Evolutionary conservation across 2,888 invertebrate species (phyloP), one percentile per base, ranked within the genome.

Genomic region (Andrena chrysosceles): DNA sequence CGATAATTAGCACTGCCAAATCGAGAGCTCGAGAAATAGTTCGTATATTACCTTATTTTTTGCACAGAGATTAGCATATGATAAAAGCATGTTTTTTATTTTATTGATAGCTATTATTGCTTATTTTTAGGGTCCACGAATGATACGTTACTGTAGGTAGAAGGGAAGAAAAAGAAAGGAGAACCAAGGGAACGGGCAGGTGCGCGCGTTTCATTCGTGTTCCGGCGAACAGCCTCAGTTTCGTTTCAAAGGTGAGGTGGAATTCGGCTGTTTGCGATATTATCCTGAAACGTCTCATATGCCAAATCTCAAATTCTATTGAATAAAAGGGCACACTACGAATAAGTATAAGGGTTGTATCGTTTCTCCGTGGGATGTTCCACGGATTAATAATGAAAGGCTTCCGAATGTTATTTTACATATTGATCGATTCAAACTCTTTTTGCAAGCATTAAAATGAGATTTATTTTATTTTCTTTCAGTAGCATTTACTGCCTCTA

Each of bases 181-280:
- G 86, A 81, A 83, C 74, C 75, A 79, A 81, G 88, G 82, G 86
- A 84, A 89, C 83, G 88, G 90, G 91, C 91, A 90, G 91, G 91
- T 91, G 92, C 90, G 90, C 89, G 90, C 91, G 91, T 92, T 93
- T 92, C 90, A 91, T 93, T 92, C 88, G 90, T 91, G 91, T 91
- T 90, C 84, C 89, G 88, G 84, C 89, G 85, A 87, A 87, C 84
- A 82, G 85, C 85, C 82, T 83, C 84, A 77, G 85, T 81, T 86
- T 82, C 83, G 84, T 83, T 83, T 84, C 79, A 87, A 85, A 90
- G 81, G 71, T 83, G 81, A 77, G 72, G 13, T 59, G 63, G 48
- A 76, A 71, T 81, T 87, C 71, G 80, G 64, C 59, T 83, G 60
- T 72, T 76, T 54, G 77, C 77, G 77, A 77, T 85, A 85, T 85